Evolutionary conservation across 1,140 invertebrate species (phyloP), one percentile per base, ranked within the genome.

Genomic region (Drosophila tsacasi): DNA sequence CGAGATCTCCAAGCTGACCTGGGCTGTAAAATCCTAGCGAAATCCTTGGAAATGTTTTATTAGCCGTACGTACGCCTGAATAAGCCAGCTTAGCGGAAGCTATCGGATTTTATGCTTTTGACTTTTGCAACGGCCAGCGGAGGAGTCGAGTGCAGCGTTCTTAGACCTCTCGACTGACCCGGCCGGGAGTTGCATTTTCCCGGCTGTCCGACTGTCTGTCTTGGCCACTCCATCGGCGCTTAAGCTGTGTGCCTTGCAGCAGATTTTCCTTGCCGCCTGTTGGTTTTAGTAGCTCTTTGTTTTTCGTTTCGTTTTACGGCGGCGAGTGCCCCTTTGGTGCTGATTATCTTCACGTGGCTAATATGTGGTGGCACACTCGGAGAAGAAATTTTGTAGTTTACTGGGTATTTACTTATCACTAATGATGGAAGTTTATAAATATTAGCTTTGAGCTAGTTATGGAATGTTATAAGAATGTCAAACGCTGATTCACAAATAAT

Each of bases 41-140:
- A 90, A 91, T 86, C 86, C 86, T 91, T 86, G 90, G 87, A 90
- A 91, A 90, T 90, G 86, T 90, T 90, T 90, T 90, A 90, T 90
- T 90, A 91, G 86, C 86, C 83, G 86, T 80, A 76, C 82, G 82
- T 91, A 83, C 87, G 86, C 86, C 83, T 83, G 86, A 91, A 91
- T 90, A 90, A 90, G 86, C 86, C 79, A 86, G 86, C 86, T 90
- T 90, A 90, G 86, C 86, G 86, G 86, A 90, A 91, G 86, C 86
- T 90, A 90, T 90, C 83, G 87, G 86, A 90, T 90, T 90, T 90
- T 91, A 90, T 91, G 86, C 86, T 91, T 77, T 62, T 90, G 86
- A 90, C 86, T 90, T 91, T 83, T 90, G 82, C 86, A 90, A 75
- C 79, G 65, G 81, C 75, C 37, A 81, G 75, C 37, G 71, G 5